Base-by-base conservation (phyloP, 2,113 vertebrate genomes). In the Eurypyga helias region DNA sequence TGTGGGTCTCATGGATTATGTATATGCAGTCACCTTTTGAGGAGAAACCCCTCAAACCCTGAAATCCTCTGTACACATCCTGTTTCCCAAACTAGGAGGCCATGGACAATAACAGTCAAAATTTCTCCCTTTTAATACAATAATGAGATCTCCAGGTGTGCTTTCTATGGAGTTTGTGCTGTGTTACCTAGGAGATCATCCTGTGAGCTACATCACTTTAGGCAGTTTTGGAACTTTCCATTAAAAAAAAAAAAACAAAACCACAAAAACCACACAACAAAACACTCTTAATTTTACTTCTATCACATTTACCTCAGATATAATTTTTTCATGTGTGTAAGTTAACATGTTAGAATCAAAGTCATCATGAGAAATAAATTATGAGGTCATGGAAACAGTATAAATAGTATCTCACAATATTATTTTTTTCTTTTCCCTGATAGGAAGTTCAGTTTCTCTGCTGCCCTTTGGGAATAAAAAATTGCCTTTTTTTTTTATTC, bases 301-400 rank as follows among this genome's bases (percentile, higher is more conserved):
- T 66, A 7, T 62, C 48, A 48, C 1, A 2, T 65, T 80, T 86
- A 57, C 7, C 17, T 81, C 29, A 55, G 43, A 10, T 52, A 29
- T 79, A 2, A 52, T 93, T 96, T 87, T 87, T 89, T 82, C 33
- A 85, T 80, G 21, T 72, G 41, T 69, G 28, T 70, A 87, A 90
- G 19, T 81, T 60, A 83, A 61, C 38, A 28, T 61, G 18, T 25
- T 36, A 77, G 60, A 65, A 54, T 89, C 51, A 75, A 94, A 38
- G 21, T 48, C 70, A 87, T 75, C 3, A 86, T 90, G 58, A 90
- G 83, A 97, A 97, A 97, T 51, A 36, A 83, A 70, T 48, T 75
- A 66, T 51, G 33, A 83, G 71, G 62, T 45, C 29, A 76, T 43
- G 15, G 26, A 89, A 96, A 90, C 60, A 95, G 61, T 83, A 49